Percentiles rank a stretch among this genome's conserved stretches.
These are phyloP conservation scores for Pteronotus mesoamericanus DNA, from an alignment of 2,797 vertebrate genomes.

Conservation along the genomic window DNA sequence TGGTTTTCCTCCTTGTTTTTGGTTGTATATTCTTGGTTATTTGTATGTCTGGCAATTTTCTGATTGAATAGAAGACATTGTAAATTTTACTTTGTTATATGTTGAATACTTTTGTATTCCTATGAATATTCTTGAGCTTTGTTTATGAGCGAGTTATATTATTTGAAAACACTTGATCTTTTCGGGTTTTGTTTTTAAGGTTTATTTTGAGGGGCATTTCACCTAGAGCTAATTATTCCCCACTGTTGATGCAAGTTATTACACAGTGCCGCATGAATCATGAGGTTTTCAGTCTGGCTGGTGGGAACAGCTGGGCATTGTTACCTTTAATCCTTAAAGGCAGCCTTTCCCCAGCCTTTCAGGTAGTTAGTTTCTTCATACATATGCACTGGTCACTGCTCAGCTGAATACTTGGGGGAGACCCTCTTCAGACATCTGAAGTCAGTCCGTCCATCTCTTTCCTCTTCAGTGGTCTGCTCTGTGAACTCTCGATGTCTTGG, in stretches of 20 bases:
- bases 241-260: not conserved
- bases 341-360: not conserved
- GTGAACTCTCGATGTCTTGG: not conserved
- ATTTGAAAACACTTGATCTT: not conserved
- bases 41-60: not conserved
- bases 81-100: not conserved
- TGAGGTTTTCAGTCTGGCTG: not conserved
- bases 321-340: not conserved
- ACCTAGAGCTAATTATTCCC: not conserved
- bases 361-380: not conserved
- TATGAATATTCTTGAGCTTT: not conserved
- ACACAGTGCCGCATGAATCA: not conserved
- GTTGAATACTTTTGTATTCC: not conserved
- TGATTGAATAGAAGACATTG: not conserved
- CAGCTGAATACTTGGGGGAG: not conserved
- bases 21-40: not conserved
- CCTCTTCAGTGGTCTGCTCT: not conserved
- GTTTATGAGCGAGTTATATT: not conserved
- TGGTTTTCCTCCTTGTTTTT: not conserved
- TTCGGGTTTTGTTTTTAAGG: not conserved
- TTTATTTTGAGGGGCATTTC: not conserved
- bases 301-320: not conserved
- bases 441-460: not conserved
- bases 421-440: not conserved
- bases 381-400: not conserved